A percentile compares a stretch with the other conserved stretches of the same genome.
These are phyloP conservation scores for Andrena bucephala DNA, from an alignment of 2,888 invertebrate species.

Conservation along the genomic window DNA sequence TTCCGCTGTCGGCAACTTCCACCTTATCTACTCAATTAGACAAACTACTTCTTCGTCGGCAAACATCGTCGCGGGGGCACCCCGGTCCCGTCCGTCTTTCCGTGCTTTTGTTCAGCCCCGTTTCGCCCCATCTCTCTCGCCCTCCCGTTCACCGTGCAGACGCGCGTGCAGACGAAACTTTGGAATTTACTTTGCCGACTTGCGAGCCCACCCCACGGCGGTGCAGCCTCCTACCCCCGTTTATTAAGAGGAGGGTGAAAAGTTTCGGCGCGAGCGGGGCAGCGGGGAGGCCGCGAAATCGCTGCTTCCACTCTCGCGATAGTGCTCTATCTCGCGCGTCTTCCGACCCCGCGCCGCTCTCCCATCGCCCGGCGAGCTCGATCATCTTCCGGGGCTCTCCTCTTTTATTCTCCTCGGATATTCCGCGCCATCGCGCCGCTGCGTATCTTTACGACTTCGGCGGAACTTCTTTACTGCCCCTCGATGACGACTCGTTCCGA, in stretches of 20 bases:
- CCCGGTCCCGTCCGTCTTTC: constrained; percentile 29
- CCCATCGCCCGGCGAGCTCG: background rate
- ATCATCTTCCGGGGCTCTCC: background rate
- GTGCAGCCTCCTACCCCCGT: constrained; percentile 39
- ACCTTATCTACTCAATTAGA: constrained; percentile 78
- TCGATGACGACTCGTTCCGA: background rate
- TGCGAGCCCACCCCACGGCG: constrained; percentile 30
- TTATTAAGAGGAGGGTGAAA: constrained; percentile 62
- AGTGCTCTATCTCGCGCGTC: background rate
- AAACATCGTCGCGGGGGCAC: constrained; percentile 63
- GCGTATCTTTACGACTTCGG: background rate
- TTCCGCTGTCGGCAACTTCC: constrained; percentile 64
- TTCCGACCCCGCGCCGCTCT: background rate
- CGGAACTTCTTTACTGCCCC: background rate
- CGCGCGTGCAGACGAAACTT: constrained; percentile 61
- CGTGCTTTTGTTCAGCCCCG: constrained; percentile 34
- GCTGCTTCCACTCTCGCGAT: constrained; percentile 39
- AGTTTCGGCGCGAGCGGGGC: constrained; percentile 41
- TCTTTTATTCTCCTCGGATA: background rate
- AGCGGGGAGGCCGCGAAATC: constrained; percentile 45
- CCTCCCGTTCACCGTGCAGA: background rate
- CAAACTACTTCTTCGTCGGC: constrained; percentile 70
- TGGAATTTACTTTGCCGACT: constrained; percentile 70
- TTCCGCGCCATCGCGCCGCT: background rate
- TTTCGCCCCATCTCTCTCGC: background rate